Percentiles rank a stretch among this genome's conserved stretches.
These are phyloP conservation scores for Brachionichthys hirsutus DNA, from an alignment of 2,113 vertebrate genomes.

Conservation along the genomic window DNA sequence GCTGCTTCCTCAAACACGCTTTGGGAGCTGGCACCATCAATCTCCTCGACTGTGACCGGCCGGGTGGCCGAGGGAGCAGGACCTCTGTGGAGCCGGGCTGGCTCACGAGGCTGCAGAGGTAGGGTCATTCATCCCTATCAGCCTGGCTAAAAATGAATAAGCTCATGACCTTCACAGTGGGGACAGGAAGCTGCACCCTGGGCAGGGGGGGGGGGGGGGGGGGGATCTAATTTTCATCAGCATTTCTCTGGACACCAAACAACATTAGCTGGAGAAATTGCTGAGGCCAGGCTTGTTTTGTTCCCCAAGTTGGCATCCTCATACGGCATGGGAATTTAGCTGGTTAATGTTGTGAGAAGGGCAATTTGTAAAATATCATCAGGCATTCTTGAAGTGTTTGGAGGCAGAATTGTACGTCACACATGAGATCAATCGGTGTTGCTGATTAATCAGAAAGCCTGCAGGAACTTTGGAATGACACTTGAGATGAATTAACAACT, in stretches of 20 bases:
- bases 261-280: slow-evolving; percentile 59
- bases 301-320: slow-evolving; percentile 47
- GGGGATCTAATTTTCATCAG: slow-evolving; percentile 65
- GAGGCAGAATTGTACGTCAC: slow-evolving; percentile 37
- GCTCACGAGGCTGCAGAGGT: slow-evolving; percentile 55
- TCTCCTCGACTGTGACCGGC: slow-evolving; percentile 57
- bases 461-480: slow-evolving; percentile 19
- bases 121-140: slow-evolving; percentile 71
- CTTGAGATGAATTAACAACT: slow-evolving; percentile 16
- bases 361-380: slow-evolving; percentile 66
- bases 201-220: slow-evolving; percentile 35
- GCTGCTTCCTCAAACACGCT: slow-evolving; percentile 66
- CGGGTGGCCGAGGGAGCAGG: slow-evolving; percentile 49
- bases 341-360: slow-evolving; percentile 75
- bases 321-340: slow-evolving; percentile 57
- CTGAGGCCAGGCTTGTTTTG: slow-evolving; percentile 67
- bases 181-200: slow-evolving; percentile 38
- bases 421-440: slow-evolving; percentile 48
- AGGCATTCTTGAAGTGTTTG: slow-evolving; percentile 39
- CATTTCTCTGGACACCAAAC: slow-evolving; percentile 62
- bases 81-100: slow-evolving; percentile 41
- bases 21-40: slow-evolving; percentile 58
- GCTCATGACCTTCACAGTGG: slow-evolving; percentile 70
- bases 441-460: slow-evolving; percentile 42
- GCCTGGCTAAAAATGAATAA: slow-evolving; percentile 66